Evolutionary conservation across 2,113 vertebrate species (phyloP), one percentile per base, ranked within the genome.

Genomic region (Verasper variegatus): DNA sequence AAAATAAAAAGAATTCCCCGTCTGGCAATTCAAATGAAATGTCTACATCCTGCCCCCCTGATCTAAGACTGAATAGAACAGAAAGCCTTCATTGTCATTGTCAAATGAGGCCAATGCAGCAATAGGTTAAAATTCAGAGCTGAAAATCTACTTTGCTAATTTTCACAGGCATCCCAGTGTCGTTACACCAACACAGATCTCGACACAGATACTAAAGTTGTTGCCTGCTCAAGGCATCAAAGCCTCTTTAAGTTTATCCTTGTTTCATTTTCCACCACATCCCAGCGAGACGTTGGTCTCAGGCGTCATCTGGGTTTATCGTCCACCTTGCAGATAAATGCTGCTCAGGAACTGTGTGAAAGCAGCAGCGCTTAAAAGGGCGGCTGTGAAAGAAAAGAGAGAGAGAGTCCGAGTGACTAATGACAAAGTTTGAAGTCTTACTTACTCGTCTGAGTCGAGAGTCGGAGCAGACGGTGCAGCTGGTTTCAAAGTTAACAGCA

Each of bases 401-500:
- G 14, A 27, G 14, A 27, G 59, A 40, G 23, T 70, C 49, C 23
- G 5, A n/a, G 58, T 9, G 42, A 8, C 56, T 65, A 82, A 83
- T 81, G 47, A 86, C 70, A 83, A 70, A 37, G 68, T 82, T 57
- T 56, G 7, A n/a, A n/a, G 18, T 10, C 9, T 71, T 51, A 45
- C 49, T 31, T 31, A 31, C 31, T 31, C 24, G 24, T 24, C 24
- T 24, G 5, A 7, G 6, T 31, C 31, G 31, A 31, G 31, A 31
- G 31, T 31, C 31, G 31, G 31, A 24, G 23, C 69, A 78, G 21
- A 78, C 58, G 52, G 42, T 20, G 47, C 81, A 72, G 65, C 77
- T 80, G 74, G 21, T 68, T 78, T 83, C 10, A 73, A 75, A 76
- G 65, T 83, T 71, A 84, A 81, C 72, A 65, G 15, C 72, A 26